phyloP scores from a whole-genome alignment of 2,113 vertebrate species.

The Numenius arquata region DNA sequence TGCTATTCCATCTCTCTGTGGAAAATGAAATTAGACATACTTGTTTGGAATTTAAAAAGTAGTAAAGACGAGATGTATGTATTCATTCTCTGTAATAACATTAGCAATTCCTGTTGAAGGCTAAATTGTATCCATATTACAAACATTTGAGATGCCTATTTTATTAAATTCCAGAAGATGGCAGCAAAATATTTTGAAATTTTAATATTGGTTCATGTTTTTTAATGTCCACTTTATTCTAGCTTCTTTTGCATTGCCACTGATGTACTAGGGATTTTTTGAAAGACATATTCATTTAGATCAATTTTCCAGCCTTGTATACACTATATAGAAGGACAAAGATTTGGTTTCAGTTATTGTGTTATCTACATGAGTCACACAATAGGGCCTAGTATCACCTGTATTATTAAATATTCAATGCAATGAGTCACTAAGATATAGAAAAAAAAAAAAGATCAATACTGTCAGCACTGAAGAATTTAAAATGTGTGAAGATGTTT shows the following conservation, averaged over 20 bases:
- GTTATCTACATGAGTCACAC: neutral
- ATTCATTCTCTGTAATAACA: neutral
- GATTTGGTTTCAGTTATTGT: neutral
- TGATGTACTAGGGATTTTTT: neutral
- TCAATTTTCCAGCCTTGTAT: neutral
- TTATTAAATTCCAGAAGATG: constrained; percentile 52
- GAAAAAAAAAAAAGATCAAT: neutral
- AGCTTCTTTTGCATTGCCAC: neutral
- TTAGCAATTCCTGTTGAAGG: neutral
- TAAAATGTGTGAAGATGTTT: neutral
- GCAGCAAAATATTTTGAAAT: constrained; percentile 52
- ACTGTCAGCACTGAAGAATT: neutral
- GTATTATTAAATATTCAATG: neutral
- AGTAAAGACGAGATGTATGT: neutral
- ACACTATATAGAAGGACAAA: neutral
- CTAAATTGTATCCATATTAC: neutral
- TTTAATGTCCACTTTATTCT: neutral
- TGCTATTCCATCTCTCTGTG: neutral
- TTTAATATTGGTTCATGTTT: neutral
- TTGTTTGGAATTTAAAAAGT: neutral
- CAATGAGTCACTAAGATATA: neutral
- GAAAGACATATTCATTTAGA: neutral
- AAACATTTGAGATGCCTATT: neutral
- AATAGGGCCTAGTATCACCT: neutral
- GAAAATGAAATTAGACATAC: neutral